Conservation (phyloP, 2,888 invertebrate species). For the Sinelater perroti region DNA sequence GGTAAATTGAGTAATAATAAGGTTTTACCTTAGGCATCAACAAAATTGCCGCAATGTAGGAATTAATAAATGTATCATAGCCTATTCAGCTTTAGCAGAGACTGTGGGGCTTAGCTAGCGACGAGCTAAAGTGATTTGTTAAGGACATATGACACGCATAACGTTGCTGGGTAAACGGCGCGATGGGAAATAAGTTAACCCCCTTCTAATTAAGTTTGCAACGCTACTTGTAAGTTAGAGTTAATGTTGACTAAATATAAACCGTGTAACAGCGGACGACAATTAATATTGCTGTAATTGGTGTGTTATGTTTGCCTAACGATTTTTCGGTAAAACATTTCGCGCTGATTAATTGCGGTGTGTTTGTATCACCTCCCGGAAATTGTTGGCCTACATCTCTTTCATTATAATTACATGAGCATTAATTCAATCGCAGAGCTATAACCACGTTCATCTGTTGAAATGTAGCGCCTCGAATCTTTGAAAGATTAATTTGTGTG, state of each 20-base stretch:
- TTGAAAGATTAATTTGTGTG: conserved; percentile 39
- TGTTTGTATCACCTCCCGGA: too few relatives aligned
- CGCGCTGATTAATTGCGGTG: too few relatives aligned
- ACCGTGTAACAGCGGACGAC: conserved; percentile 36
- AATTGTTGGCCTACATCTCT: too few relatives aligned
- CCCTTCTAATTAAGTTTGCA: conserved; percentile 31
- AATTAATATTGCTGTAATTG: conserved; percentile 43
- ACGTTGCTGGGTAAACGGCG: conserved; percentile 30
- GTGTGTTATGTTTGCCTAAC: conserved; percentile 39
- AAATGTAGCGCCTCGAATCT: conserved; percentile 18
- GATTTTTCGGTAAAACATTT: too few relatives aligned
- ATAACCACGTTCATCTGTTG: conserved; percentile 9
- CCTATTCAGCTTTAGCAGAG: conserved; percentile 18
- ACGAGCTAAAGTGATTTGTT: conserved; percentile 21
- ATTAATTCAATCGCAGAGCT: conserved; percentile 15
- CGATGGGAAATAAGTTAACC: conserved; percentile 36
- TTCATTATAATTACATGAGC: conserved; percentile 6
- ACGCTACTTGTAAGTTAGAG: conserved; percentile 44
- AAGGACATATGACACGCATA: conserved; percentile 30
- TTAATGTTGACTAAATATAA: conserved; percentile 49
- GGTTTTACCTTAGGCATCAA: too few relatives aligned
- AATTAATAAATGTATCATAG: conserved; percentile 27
- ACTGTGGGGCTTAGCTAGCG: conserved; percentile 24
- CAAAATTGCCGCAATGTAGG: not conserved
- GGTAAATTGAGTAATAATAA: too few relatives aligned